Conservation (phyloP, 1,140 invertebrate species). For the Bactericera cockerelli region DNA sequence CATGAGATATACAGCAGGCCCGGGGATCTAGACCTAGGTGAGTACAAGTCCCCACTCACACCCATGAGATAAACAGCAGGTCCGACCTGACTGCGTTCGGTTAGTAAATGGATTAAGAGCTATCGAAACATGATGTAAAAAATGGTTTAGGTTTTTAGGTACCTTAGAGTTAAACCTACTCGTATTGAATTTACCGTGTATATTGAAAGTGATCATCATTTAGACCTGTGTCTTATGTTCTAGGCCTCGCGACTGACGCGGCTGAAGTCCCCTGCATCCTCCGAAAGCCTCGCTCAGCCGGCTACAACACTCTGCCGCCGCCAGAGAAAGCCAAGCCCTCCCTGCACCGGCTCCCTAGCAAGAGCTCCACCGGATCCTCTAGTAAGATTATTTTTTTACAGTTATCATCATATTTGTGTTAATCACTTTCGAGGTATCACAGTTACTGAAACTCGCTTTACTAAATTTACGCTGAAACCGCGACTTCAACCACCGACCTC, state of each 20-base stretch:
- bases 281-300: conserved; percentile 38
- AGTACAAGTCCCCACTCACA: no score
- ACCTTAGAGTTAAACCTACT: conserved; percentile 5
- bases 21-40: no score
- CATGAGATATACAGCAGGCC: no score
- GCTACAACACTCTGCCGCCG: conserved; percentile 31
- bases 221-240: conserved; percentile 26
- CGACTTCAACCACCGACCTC: no score
- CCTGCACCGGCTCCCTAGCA: background rate
- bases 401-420: no score
- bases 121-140: background rate
- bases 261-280: conserved; percentile 37
- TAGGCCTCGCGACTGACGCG: conserved; percentile 26
- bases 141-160: conserved; percentile 10
- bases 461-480: no score
- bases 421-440: no score
- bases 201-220: background rate
- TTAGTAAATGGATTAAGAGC: background rate
- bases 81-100: no score
- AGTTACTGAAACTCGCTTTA: no score
- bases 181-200: background rate
- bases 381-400: background rate
- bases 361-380: background rate
- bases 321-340: conserved; percentile 12
- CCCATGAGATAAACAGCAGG: no score